phyloP scores from a whole-genome alignment of 2,797 vertebrate genomes.

The Mus minutoides region DNA sequence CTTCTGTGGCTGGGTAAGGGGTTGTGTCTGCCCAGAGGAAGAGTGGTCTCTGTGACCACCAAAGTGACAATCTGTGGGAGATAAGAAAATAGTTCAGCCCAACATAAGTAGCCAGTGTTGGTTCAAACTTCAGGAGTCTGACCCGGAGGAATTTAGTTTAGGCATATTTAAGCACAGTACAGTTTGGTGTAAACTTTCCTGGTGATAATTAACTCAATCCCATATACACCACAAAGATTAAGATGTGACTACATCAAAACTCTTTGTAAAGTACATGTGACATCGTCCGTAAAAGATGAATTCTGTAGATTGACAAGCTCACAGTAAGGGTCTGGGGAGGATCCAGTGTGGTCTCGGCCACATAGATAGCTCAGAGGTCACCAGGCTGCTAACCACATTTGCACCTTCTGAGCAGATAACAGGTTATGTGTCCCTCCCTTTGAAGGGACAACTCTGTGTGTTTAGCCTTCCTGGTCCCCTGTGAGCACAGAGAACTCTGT shows the following conservation, averaged over 20 bases:
- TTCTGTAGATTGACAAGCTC: neutral
- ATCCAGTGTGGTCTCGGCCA: neutral
- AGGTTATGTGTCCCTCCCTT: neutral
- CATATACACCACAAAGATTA: neutral
- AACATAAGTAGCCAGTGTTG: neutral
- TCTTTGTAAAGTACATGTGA: neutral
- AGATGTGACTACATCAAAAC: neutral
- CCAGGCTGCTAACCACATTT: neutral
- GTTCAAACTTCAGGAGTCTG: neutral
- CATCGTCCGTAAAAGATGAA: neutral
- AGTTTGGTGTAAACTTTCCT: neutral
- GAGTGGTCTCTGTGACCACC: neutral
- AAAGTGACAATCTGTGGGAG: neutral
- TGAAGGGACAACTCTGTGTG: neutral
- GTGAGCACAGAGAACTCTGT: neutral
- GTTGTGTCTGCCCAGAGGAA: neutral
- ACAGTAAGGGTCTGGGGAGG: too few relatives aligned
- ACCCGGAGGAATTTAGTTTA: neutral
- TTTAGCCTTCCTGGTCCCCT: neutral
- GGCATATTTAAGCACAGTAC: neutral
- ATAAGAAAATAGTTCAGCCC: neutral
- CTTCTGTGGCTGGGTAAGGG: neutral
- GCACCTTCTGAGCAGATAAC: neutral
- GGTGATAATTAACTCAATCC: neutral
- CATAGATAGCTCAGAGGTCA: neutral